phyloP scores from a whole-genome alignment of 64 coral and sea anemone species.

The Pachyseris speciosa region DNA sequence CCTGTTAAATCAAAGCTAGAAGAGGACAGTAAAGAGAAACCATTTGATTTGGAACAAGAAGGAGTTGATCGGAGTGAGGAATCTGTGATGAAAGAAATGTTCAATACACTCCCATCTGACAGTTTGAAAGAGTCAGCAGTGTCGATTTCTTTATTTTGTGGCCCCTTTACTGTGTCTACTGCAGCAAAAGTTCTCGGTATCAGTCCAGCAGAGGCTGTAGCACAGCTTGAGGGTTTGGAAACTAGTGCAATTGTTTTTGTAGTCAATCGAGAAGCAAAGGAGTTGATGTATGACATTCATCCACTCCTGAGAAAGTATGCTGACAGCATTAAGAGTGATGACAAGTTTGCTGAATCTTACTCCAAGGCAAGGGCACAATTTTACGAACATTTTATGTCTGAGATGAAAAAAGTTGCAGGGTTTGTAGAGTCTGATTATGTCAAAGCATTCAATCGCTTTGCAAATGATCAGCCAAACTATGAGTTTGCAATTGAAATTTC shows the following conservation, averaged over 20 bases:
- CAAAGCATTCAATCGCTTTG: background rate
- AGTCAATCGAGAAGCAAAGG: background rate
- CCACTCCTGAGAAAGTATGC: slow-evolving; percentile 19
- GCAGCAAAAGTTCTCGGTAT: background rate
- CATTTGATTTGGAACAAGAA: background rate
- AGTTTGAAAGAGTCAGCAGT: slow-evolving; percentile 3
- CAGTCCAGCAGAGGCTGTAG: background rate
- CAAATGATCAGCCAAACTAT: slow-evolving; percentile 29
- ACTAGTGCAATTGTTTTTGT: background rate
- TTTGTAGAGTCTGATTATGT: slow-evolving; percentile 18
- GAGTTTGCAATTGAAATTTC: slow-evolving; percentile 47
- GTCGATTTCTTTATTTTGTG: slow-evolving; percentile 10
- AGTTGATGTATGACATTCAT: slow-evolving; percentile 28
- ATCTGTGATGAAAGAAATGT: background rate
- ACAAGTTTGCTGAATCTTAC: background rate
- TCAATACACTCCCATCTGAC: background rate
- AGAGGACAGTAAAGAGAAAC: background rate
- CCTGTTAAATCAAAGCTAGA: background rate
- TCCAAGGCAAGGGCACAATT: slow-evolving; percentile 23
- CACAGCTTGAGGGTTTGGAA: slow-evolving; percentile 7
- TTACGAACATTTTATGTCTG: slow-evolving; percentile 5
- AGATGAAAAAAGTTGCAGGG: slow-evolving; percentile 14
- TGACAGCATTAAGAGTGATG: slow-evolving; percentile 8
- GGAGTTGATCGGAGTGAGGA: background rate
- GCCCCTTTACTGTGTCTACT: background rate